phyloP scores from a whole-genome alignment of 1,140 invertebrate genomes.

The Eumeta japonica region DNA sequence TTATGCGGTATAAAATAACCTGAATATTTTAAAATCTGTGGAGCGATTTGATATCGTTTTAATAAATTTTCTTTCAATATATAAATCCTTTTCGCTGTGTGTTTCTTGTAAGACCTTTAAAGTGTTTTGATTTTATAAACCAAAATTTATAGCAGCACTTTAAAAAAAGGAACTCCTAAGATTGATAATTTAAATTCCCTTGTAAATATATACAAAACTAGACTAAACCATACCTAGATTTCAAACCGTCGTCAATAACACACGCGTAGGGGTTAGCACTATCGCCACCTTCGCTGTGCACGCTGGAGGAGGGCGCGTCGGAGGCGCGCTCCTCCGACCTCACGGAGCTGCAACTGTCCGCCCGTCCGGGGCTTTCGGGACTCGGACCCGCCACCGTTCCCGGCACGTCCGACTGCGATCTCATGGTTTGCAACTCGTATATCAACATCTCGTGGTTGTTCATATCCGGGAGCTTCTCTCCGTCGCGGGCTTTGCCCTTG shows the following conservation, averaged over 20 bases:
- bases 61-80: too few species aligned
- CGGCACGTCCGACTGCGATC: conserved; percentile 42
- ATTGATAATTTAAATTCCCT: too few species aligned
- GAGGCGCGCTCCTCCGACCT: conserved; percentile 42
- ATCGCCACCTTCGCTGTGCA: conserved; percentile 31
- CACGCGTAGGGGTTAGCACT: conserved; percentile 35
- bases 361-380: conserved; percentile 3
- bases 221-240: conserved; percentile 36
- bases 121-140: too few species aligned
- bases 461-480: conserved; percentile 36
- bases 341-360: conserved; percentile 30
- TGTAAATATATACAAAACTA: neutral
- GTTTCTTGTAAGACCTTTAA: too few species aligned
- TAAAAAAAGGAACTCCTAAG: too few species aligned
- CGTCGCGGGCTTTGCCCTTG: conserved; percentile 40
- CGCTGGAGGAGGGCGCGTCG: conserved; percentile 37
- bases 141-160: too few species aligned
- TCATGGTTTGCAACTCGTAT: conserved; percentile 59
- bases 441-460: conserved; percentile 62
- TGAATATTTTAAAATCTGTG: too few species aligned
- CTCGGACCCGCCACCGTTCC: conserved; percentile 23
- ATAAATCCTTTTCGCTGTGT: too few species aligned
- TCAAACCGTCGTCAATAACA: conserved; percentile 45
- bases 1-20: too few species aligned
- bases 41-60: too few species aligned